Evolutionary conservation across 2,888 invertebrate species (phyloP).

Genomic region (Lomographa bimaculata): DNA sequence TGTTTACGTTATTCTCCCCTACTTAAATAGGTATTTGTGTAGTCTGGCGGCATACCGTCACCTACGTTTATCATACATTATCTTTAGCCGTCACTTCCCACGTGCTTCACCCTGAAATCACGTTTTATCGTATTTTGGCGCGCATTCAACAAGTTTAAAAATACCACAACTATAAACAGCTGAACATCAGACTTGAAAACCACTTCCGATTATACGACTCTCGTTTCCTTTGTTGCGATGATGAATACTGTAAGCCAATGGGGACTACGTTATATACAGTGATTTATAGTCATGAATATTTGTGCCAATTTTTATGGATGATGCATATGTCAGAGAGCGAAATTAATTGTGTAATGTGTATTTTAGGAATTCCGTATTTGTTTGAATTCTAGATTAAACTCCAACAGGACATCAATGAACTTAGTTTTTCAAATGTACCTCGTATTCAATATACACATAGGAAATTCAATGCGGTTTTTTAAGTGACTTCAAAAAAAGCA

Average conservation of each 20-base stretch:
- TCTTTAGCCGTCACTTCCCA: slow-evolving; percentile 50
- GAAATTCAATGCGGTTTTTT: too few relatives aligned
- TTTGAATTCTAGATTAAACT: too few relatives aligned
- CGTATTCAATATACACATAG: too few relatives aligned
- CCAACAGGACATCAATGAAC: too few relatives aligned
- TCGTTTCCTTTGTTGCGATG: slow-evolving; percentile 35
- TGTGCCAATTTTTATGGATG: slow-evolving; percentile 8
- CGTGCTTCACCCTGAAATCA: slow-evolving; percentile 60
- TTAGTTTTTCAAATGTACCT: too few relatives aligned
- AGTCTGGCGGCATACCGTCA: slow-evolving; percentile 49
- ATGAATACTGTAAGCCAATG: slow-evolving; percentile 2
- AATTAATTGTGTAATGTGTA: slow-evolving; percentile 2
- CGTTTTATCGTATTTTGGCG: slow-evolving; percentile 71
- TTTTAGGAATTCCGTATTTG: not conserved
- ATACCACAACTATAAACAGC: slow-evolving; percentile 50
- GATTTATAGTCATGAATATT: slow-evolving; percentile 2
- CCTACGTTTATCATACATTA: slow-evolving; percentile 8
- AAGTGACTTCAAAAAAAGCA: too few relatives aligned
- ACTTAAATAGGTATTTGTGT: slow-evolving; percentile 52
- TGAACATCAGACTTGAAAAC: slow-evolving; percentile 47
- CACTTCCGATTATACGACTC: slow-evolving; percentile 48
- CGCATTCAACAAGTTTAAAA: slow-evolving; percentile 51
- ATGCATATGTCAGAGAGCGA: slow-evolving; percentile 2
- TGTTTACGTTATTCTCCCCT: slow-evolving; percentile 45
- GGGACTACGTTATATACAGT: slow-evolving; percentile 1